These are phyloP conservation scores for Trididemnum nubilum DNA, from an alignment of 23 tunicate genomes.

Conservation along the genomic window DNA sequence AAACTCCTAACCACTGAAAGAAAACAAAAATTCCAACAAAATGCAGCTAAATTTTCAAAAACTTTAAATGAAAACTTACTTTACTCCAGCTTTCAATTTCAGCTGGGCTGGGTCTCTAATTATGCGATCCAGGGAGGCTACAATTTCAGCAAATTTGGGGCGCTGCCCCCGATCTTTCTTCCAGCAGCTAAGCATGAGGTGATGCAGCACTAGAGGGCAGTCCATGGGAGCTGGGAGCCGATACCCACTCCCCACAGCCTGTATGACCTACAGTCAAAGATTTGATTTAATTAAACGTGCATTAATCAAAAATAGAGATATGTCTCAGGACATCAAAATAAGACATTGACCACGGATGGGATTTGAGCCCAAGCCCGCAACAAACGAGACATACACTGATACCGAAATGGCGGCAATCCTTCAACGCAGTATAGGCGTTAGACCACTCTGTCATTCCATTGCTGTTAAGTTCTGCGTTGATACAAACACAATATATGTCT, in stretches of 20 bases:
- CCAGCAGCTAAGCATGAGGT: slow-evolving; percentile 97
- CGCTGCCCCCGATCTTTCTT: slow-evolving; percentile 82
- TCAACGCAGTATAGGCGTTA: too few relatives aligned
- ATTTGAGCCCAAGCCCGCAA: neutral
- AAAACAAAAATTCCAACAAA: too few relatives aligned
- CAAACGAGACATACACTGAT: too few relatives aligned
- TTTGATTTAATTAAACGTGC: neutral
- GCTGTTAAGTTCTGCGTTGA: too few relatives aligned
- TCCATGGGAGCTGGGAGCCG: slow-evolving; percentile 97
- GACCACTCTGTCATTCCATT: too few relatives aligned
- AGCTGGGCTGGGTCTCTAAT: slow-evolving; percentile 70
- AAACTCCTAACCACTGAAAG: too few relatives aligned
- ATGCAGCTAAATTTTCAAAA: too few relatives aligned
- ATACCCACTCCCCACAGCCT: slow-evolving; percentile 92
- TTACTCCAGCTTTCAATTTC: slow-evolving; percentile 44
- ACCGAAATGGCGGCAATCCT: too few relatives aligned
- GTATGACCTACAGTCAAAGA: slow-evolving; percentile 67
- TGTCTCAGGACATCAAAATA: too few relatives aligned
- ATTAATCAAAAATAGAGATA: too few relatives aligned
- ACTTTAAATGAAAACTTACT: neutral
- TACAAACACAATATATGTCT: too few relatives aligned
- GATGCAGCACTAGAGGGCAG: slow-evolving; percentile 92
- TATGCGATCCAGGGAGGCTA: slow-evolving; percentile 63
- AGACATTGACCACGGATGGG: neutral
- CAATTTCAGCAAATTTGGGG: slow-evolving; percentile 89